Base-by-base conservation (phyloP, 2,113 vertebrate genomes). In the Siphamia tubifer region DNA sequence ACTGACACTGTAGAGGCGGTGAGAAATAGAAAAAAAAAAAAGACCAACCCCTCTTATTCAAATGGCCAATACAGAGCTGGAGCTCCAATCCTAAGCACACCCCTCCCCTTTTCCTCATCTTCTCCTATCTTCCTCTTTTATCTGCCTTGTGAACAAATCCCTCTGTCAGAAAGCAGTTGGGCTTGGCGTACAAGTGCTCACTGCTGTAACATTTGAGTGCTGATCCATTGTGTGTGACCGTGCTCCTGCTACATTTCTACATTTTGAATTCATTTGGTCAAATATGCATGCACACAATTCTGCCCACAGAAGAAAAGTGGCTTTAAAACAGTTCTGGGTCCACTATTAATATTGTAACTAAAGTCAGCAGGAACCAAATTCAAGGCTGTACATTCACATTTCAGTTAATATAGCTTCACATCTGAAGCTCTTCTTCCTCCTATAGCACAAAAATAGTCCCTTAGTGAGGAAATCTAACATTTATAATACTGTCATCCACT, bases 11-110 rank as follows among this genome's bases (percentile, higher is more conserved):
- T 40, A 31, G 66, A 72, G 74, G 69, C 20, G 28, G 77, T 30
- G 60, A 64, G 81, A 72, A 70, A 80, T 82, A 81, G 49, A 31
- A 44, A 81, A 36, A 68, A 31, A 44, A 81, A 36, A 68, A 42
- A 67, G 81, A 86, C 73, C 86, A 78, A 20, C 65, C 87, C 86
- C 77, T 82, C 79, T 66, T 15, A 11, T 61, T 82, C 53, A 68
- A 52, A 83, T 32, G 45, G 70, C 87, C 86, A 87, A 87, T 88
- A 58, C 77, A 74, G 62, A 72, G 79, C 84, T 35, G 51, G 31
- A 48, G 48, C 71, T 77, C 36, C 0, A 8, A 77, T 34, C 44
- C 36, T 16, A 61, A 57, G 25, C 74, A 68, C 63, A 48, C 34
- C 68, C 57, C 42, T 20, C 34, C 61, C 13, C 56, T 82, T 58